These are phyloP conservation scores for Pycnomerus fuliginosus DNA, from an alignment of 2,888 invertebrate genomes.

Conservation along the genomic window DNA sequence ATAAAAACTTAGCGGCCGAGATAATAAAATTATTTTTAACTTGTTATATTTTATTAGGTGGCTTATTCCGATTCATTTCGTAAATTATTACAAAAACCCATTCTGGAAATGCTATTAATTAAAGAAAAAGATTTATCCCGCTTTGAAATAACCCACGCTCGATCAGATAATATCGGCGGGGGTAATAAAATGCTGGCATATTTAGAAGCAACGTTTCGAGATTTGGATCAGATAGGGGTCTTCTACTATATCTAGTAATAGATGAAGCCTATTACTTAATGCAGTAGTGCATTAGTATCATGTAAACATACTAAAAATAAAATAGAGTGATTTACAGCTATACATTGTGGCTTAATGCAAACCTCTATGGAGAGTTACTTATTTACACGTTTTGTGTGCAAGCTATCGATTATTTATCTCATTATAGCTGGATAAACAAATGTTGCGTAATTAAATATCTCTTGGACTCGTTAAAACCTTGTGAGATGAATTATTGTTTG, in stretches of 20 bases:
- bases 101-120: conserved; percentile 45
- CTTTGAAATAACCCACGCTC: conserved; percentile 52
- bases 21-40: conserved; percentile 34
- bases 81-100: no score
- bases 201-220: conserved; percentile 45
- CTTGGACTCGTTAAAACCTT: conserved; percentile 10
- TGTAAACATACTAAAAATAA: conserved; percentile 43
- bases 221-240: conserved; percentile 35
- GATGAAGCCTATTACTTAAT: conserved; percentile 46
- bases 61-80: conserved; percentile 18
- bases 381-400: conserved; percentile 17
- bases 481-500: conserved; percentile 9
- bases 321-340: conserved; percentile 32
- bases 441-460: conserved; percentile 17
- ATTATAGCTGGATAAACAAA: conserved; percentile 19
- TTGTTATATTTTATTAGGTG: conserved; percentile 27
- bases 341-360: conserved; percentile 19
- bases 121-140: conserved; percentile 51
- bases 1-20: conserved; percentile 28
- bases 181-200: conserved; percentile 52
- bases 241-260: conserved; percentile 40
- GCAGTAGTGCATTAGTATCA: conserved; percentile 36
- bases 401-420: conserved; percentile 21
- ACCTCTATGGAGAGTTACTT: conserved; percentile 15
- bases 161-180: conserved; percentile 48